Evolutionary conservation across 2,888 invertebrate species (phyloP), one percentile per base, ranked within the genome.

Genomic region (Aphidius colemani): DNA sequence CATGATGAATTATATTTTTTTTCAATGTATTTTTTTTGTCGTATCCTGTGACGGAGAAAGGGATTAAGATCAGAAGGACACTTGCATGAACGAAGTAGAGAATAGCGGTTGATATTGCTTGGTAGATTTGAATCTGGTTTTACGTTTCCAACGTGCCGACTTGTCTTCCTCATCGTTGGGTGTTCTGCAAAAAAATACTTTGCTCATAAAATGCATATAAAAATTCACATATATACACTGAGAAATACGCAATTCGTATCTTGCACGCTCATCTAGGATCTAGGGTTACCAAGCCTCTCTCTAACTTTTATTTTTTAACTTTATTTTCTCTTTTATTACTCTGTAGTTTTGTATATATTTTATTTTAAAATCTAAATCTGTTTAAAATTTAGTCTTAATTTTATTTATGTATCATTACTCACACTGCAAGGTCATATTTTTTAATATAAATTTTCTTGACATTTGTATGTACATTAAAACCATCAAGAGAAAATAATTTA

Each of bases 201-300:
- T 3, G 30, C 5, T 30, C 5, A 30, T 30, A 30, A 30, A 30
- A 30, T 30, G 30, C 30, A 30, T 30, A 30, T 30, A 30, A n/a
- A 57, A 39, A 18, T 2, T 18, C 4, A 56, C 43, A 56, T 18
- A 30, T 13, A 56, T 11, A 18, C 6, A 57, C n/a, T 45, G 39
- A 46, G 11, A 39, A 18, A n/a, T 30, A n/a, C 30, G n/a, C 40
- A 59, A 40, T 49, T 59, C 7, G 49, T 58, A 57, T 63, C 63
- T 63, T 13, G 51, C 61, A 30, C 63, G 69, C 61, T 71, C 72
- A 76, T 77, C 76, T 75, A 70, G 70, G 71, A 76, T 76, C 75
- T 76, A 74, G 68, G 70, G 71, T 76, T 76, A 76, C 73, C 72
- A 65, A 66, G 61, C 39, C 39, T 51, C 51, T 51, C 51, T 51